Conservation (phyloP, 2,113 vertebrate genomes). For the Bothrops jararaca region DNA sequence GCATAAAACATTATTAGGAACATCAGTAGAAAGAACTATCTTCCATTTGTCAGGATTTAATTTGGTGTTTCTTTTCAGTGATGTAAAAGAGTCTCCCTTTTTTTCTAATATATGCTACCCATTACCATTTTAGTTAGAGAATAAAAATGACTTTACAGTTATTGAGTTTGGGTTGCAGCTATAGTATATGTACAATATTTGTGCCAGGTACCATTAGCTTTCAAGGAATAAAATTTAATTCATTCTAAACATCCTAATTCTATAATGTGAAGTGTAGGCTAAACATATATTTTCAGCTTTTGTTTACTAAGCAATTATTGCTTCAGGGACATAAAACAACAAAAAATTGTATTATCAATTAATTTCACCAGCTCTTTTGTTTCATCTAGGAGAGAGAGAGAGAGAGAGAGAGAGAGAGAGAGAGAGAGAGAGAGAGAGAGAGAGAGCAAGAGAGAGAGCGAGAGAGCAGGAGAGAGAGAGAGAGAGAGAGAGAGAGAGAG, state of each 20-base stretch:
- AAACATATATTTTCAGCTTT: neutral
- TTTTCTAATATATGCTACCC: neutral
- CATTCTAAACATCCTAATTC: neutral
- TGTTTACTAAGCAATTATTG: neutral
- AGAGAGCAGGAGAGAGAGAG: neutral
- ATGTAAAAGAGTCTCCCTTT: neutral
- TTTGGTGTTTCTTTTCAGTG: neutral
- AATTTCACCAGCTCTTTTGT: neutral
- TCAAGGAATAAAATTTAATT: neutral
- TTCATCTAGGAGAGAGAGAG: neutral
- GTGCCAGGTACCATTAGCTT: neutral
- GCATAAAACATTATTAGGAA: neutral
- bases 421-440: neutral
- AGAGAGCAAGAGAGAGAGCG: no score
- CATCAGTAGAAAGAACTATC: neutral
- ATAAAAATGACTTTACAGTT: neutral
- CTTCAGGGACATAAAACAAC: neutral
- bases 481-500: neutral
- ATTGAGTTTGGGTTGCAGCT: neutral
- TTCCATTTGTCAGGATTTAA: neutral
- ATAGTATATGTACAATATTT: neutral
- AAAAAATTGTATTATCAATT: constrained; percentile 11
- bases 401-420: neutral
- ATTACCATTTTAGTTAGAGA: neutral
- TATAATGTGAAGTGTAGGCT: neutral